phyloP scores from a whole-genome alignment of 2,888 invertebrate genomes.

The Biston betularia region DNA sequence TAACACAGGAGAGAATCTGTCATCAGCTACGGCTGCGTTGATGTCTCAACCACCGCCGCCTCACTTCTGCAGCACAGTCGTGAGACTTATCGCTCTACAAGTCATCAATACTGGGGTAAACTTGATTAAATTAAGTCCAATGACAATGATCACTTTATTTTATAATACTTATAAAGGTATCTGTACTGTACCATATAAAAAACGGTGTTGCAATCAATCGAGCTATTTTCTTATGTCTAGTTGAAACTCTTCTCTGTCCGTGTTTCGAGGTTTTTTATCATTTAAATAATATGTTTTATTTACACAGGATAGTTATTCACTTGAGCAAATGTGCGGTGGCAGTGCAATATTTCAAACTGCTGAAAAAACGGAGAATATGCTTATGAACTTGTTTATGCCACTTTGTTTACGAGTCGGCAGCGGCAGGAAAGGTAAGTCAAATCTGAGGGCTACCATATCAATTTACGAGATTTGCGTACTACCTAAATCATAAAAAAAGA shows the following conservation, averaged over 20 bases:
- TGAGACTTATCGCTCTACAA: conserved; percentile 96
- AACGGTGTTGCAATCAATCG: no score
- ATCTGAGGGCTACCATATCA: neutral
- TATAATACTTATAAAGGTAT: no score
- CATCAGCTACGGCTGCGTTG: conserved; percentile 93
- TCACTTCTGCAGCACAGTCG: conserved; percentile 98
- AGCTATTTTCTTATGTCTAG: no score
- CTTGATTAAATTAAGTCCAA: neutral
- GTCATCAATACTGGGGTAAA: conserved; percentile 96
- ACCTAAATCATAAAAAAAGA: no score
- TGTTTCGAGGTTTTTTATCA: no score
- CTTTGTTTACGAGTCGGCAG: conserved; percentile 97
- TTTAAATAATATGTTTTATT: conserved; percentile 9
- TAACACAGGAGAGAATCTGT: conserved; percentile 89
- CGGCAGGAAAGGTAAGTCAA: conserved; percentile 93
- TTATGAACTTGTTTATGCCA: conserved; percentile 98
- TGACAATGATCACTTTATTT: no score
- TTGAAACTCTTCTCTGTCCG: no score
- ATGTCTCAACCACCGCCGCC: conserved; percentile 97
- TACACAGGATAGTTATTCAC: conserved; percentile 92
- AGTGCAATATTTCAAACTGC: conserved; percentile 94
- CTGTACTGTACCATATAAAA: no score
- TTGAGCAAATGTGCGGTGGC: conserved; percentile 98
- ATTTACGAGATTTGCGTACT: no score
- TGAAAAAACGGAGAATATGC: conserved; percentile 97